Evolutionary conservation across 2,113 vertebrate genomes (phyloP), one percentile per base, ranked within the genome.

Genomic region (Theristicus caerulescens): DNA sequence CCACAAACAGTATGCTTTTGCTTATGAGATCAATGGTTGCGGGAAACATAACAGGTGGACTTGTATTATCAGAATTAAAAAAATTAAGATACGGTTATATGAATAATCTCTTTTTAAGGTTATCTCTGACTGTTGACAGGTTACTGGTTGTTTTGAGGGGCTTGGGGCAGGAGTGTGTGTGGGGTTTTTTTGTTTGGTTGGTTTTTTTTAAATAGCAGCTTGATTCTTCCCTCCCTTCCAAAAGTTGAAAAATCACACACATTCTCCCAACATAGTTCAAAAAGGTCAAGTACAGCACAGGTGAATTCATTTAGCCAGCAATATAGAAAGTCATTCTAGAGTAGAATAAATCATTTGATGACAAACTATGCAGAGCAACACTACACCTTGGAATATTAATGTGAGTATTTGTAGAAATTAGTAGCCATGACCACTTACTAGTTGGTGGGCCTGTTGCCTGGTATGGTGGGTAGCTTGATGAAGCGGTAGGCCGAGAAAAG

Each of bases 401-500:
- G 5, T 0, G 14, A 73, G 4, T 17, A 51, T n/a, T 27, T 65
- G 32, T 24, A 71, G 58, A 40, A 42, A 76, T 49, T 0, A 58
- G 54, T 0, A 65, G 58, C 13, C 42, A 34, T 5, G 32, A 79
- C 26, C 88, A 98, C 99, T 99, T 96, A 99, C 99, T 96, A 81
- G 99, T 99, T 46, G 99, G 99, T 55, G 99, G 99, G 91, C 99
- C 99, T 21, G 99, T 98, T 65, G 99, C 98, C 94, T 99, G 99
- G 96, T 99, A 99, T 3, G 98, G 96, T 67, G 98, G 99, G 91
- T 99, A 99, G 27, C 98, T 97, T 13, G 99, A 98, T 74, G 99
- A 99, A 87, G 98, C 89, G 8, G 99, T 99, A 19, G 99, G 99
- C 13, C 99, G 98, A 52, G 99, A 99, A 96, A 99, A 99, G 72